phyloP scores from a whole-genome alignment of 2,113 vertebrate species.

The Collichthys lucidus region DNA sequence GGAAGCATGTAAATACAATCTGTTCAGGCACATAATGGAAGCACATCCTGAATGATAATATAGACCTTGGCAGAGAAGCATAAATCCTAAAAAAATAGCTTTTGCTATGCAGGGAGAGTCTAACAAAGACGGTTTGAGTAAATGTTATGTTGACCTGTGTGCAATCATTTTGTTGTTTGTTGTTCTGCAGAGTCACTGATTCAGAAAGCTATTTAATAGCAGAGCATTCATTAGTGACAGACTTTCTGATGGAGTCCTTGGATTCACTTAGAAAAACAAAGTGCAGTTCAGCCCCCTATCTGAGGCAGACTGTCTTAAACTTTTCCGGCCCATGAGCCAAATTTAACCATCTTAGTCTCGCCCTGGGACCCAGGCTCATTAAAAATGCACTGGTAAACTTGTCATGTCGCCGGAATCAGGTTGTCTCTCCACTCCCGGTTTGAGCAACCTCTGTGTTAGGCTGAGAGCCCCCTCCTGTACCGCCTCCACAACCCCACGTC shows the following conservation, averaged over 20 bases:
- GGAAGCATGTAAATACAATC: conserved; percentile 9
- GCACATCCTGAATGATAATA: not conserved
- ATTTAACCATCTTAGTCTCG: conserved; percentile 68
- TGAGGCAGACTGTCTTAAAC: conserved; percentile 45
- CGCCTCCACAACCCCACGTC: conserved; percentile 26
- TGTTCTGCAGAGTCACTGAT: not conserved
- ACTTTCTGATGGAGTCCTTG: conserved; percentile 3
- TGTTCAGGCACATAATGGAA: conserved; percentile 1
- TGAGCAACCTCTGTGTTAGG: conserved; percentile 37
- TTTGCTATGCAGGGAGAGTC: not conserved
- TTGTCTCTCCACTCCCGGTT: conserved; percentile 45
- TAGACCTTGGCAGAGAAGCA: not conserved
- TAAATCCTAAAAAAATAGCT: not conserved
- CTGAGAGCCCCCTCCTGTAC: conserved; percentile 23
- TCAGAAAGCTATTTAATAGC: not conserved
- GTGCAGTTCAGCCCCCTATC: conserved; percentile 23
- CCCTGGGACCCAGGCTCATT: conserved; percentile 67
- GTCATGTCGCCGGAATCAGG: conserved; percentile 68
- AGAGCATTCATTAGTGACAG: conserved; percentile 3
- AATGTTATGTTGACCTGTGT: not conserved
- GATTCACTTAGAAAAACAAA: conserved; percentile 19
- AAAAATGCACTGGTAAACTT: conserved; percentile 68
- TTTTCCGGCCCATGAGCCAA: conserved; percentile 59
- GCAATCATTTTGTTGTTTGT: not conserved
- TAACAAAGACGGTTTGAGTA: not conserved